These are phyloP conservation scores for Propithecus coquereli DNA, from an alignment of 2,113 vertebrate species.

Conservation along the genomic window DNA sequence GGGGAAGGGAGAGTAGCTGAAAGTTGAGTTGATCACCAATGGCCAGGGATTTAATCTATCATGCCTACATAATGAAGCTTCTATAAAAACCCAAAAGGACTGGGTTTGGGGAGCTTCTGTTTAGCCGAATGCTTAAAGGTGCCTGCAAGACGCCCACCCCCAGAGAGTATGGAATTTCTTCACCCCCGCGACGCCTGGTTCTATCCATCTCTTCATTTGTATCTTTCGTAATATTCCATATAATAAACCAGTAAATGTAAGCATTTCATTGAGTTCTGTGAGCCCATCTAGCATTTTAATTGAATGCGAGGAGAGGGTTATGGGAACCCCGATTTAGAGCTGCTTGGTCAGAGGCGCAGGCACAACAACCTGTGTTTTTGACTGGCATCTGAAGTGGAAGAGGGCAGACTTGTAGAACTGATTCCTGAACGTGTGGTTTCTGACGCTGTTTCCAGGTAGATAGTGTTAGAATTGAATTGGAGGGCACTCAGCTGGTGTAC, in stretches of 20 bases:
- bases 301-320: neutral
- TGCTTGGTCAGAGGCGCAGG: neutral
- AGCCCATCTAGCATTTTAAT: neutral
- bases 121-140: neutral
- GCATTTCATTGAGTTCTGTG: neutral
- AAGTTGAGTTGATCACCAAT: neutral
- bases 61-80: neutral
- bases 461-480: neutral
- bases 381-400: neutral
- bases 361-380: neutral
- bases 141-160: too few species aligned
- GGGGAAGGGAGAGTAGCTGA: neutral
- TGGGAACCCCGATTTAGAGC: neutral
- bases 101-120: neutral
- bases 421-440: neutral
- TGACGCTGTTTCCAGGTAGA: neutral
- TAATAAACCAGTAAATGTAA: neutral
- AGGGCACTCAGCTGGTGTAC: neutral
- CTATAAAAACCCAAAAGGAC: neutral
- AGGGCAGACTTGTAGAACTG: neutral
- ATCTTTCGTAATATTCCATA: neutral
- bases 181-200: too few species aligned
- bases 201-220: neutral
- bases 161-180: neutral
- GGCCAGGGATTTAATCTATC: neutral